A percentile compares a stretch with the other conserved stretches of the same genome.
phyloP scores from a whole-genome alignment of 2,888 invertebrate species.

The Smittia sp. region DNA sequence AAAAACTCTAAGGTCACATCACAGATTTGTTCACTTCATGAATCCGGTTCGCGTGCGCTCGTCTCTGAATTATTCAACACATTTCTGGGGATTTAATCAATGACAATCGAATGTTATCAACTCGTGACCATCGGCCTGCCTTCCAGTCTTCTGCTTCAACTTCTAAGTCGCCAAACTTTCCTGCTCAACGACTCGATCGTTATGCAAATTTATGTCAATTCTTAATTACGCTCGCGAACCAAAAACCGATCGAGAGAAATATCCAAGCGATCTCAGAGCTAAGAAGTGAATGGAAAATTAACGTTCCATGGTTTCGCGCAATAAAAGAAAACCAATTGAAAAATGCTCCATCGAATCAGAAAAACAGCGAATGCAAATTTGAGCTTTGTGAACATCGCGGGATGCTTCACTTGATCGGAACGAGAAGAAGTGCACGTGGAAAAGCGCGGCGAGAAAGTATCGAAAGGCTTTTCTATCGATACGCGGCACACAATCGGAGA shows the following conservation, averaged over 20 bases:
- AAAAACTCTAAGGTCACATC: slow-evolving; percentile 29
- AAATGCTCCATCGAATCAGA: slow-evolving; percentile 4
- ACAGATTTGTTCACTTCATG: not conserved
- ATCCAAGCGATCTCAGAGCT: no score
- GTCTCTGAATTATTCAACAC: not conserved
- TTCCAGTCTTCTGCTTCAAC: not conserved
- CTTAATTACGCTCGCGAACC: not conserved
- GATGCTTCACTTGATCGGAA: no score
- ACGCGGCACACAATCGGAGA: not conserved
- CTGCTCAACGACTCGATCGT: not conserved
- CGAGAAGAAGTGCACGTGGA: no score
- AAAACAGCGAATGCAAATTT: not conserved
- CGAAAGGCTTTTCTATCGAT: not conserved
- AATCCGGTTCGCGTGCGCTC: slow-evolving; percentile 24
- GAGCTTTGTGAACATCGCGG: no score
- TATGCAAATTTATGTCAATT: slow-evolving; percentile 12
- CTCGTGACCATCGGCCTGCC: not conserved
- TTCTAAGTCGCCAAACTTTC: not conserved
- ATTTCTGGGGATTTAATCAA: not conserved
- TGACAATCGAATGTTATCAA: not conserved
- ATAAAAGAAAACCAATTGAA: not conserved
- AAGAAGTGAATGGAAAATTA: no score
- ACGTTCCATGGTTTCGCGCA: no score
- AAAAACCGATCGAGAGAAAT: no score
- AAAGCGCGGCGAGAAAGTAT: not conserved